These are phyloP conservation scores for Zalophus californianus DNA, from an alignment of 2,797 vertebrate species.

Conservation along the genomic window DNA sequence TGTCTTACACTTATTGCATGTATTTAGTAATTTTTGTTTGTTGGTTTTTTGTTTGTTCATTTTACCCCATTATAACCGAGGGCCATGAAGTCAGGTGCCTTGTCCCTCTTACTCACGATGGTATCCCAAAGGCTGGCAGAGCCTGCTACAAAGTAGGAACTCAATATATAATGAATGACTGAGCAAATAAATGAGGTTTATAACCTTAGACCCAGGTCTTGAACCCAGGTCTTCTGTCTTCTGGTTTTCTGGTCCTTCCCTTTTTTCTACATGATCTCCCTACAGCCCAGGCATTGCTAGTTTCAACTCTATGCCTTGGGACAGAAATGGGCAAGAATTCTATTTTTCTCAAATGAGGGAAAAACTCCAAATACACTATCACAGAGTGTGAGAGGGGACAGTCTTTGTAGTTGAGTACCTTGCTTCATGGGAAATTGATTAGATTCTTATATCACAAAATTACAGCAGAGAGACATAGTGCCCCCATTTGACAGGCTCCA, in stretches of 20 bases:
- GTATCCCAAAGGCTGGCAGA: neutral
- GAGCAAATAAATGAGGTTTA: neutral
- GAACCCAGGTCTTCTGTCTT: neutral
- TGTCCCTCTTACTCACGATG: neutral
- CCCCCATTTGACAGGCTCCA: neutral
- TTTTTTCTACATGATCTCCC: neutral
- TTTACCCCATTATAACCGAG: neutral
- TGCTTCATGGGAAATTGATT: neutral
- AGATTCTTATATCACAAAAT: neutral
- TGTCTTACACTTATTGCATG: neutral
- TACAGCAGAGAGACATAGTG: neutral
- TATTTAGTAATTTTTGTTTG: neutral
- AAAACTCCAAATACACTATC: neutral
- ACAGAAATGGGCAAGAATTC: neutral
- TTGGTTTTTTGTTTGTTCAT: neutral
- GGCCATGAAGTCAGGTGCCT: neutral
- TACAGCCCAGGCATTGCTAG: neutral
- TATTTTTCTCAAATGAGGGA: neutral
- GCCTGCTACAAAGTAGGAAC: neutral
- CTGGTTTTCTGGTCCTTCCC: neutral
- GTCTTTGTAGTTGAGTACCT: neutral
- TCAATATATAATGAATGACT: neutral
- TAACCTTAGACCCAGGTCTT: neutral
- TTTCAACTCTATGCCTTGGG: neutral
- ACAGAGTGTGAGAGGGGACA: neutral